Percentiles rank a stretch among this genome's conserved stretches.
phyloP scores from a whole-genome alignment of 2,113 vertebrate genomes.

The Pantherophis guttatus region DNA sequence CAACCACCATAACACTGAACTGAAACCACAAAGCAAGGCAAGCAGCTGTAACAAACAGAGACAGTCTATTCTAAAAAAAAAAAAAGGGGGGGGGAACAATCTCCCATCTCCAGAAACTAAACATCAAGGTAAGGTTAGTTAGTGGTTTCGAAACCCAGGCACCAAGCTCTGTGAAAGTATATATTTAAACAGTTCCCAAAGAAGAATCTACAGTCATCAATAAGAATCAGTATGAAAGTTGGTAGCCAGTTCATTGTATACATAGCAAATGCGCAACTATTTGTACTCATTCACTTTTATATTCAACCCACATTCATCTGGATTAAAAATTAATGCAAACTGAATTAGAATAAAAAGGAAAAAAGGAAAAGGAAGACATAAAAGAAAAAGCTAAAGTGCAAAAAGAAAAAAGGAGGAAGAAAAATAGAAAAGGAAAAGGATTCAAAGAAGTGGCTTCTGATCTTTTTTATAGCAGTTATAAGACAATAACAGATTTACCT shows the following conservation, averaged over 20 bases:
- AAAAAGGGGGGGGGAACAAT: no score
- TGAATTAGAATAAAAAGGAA: neutral
- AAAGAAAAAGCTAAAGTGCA: neutral
- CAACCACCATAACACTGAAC: no score
- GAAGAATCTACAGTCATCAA: neutral
- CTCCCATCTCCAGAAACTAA: no score
- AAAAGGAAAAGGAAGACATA: neutral
- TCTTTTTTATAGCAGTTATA: no score
- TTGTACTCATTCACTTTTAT: neutral
- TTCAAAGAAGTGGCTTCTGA: no score
- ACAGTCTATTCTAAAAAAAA: no score
- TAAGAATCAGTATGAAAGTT: neutral
- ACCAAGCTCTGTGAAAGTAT: neutral
- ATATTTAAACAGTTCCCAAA: neutral
- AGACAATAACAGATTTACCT: no score
- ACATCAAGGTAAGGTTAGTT: no score
- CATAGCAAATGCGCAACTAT: neutral
- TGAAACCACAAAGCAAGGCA: neutral
- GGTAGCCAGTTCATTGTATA: neutral
- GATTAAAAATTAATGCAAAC: neutral
- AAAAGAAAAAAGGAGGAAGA: no score
- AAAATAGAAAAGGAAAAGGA: no score
- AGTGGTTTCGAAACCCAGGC: no score
- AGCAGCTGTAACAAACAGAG: no score
- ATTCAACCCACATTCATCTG: neutral